Evolutionary conservation across 2,888 invertebrate species (phyloP), one percentile per base, ranked within the genome.

Genomic region (Lasioglossum lativentre): DNA sequence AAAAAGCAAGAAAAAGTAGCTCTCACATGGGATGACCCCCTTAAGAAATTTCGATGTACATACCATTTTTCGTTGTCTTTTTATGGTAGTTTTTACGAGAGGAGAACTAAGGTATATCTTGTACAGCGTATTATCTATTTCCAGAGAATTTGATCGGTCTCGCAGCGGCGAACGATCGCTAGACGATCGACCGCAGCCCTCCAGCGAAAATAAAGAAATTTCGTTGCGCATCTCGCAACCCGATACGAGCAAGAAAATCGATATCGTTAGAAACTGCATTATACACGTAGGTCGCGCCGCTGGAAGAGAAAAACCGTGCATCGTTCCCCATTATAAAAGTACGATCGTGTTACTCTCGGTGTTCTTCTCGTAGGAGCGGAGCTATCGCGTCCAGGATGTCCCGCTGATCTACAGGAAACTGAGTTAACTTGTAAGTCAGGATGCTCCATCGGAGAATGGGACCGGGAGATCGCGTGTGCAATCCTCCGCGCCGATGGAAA

Each of bases 391-490:
- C 30, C 72, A 45, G 72, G 45, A 72, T 45, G 45, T 72, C 72
- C 72, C 34, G 38, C 76, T 27, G 79, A 79, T 45, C 79, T 75
- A 27, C n/a, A 42, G 40, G 47, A 72, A 68, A 74, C 74, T 27
- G 27, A 80, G 68, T 68, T 38, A 38, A 38, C 68, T 40, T 38
- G 68, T 23, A 66, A 66, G 47, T 27, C 47, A 72, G 71, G 71
- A 72, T 45, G 71, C 42, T 30, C 70, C 70, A 8, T 8, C 42
- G 8, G 59, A 63, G 70, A 70, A 40, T 42, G 73, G 73, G 30
- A 80, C 80, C 52, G 71, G 34, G 63, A 59, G 78, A 82, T 82
- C 79, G 82, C 80, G 78, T 80, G 82, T 52, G 52, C 56, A 78
- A 81, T 52, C 19, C 66, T 34, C 34, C 52, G 52, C 52, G 47